Evolutionary conservation across 2,113 vertebrate genomes (phyloP), one percentile per base, ranked within the genome.

Genomic region (Formicarius rufipectus): DNA sequence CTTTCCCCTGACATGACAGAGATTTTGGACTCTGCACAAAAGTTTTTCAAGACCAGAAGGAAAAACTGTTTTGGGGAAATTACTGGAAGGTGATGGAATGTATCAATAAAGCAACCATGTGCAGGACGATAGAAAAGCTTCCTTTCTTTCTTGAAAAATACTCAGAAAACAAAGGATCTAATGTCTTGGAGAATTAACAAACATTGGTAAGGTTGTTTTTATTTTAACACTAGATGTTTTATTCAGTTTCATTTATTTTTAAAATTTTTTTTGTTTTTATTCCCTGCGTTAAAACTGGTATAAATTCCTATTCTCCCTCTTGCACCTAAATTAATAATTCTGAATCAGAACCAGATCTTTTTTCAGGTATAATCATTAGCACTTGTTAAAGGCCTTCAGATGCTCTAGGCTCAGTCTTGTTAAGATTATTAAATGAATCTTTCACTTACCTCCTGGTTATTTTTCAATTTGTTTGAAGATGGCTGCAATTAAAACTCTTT

Each of bases 391-490:
- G 89, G 78, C 66, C 73, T 93, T 95, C 67, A 92, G 58, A 80
- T 27, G 64, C 90, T 95, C 77, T 93, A 79, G 80, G 95, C 76
- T 86, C 31, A 77, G 33, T 94, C 88, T 97, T 69, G 2, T 71
- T 91, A 78, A 95, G 87, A 82, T 96, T 97, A 96, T 60, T 89
- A 96, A 97, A 97, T 55, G 71, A 53, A 81, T 95, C 33, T 96
- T 95, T 96, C 92, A 79, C 53, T 92, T 96, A 90, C 42, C 91
- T 89, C 95, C 81, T 79, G 84, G 78, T 91, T 96, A 94, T 96
- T 94, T 95, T 96, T 73, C 93, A 95, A 73, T 95, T 97, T 91
- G 56, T 77, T 97, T 97, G 85, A 97, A 95, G 94, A 69, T 93
- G 49, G 37, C 55, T 67, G 71, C 79, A 91, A 97, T 96, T 97